Base-by-base conservation (phyloP, 2,797 vertebrate genomes). In the Darevskia mixta region DNA sequence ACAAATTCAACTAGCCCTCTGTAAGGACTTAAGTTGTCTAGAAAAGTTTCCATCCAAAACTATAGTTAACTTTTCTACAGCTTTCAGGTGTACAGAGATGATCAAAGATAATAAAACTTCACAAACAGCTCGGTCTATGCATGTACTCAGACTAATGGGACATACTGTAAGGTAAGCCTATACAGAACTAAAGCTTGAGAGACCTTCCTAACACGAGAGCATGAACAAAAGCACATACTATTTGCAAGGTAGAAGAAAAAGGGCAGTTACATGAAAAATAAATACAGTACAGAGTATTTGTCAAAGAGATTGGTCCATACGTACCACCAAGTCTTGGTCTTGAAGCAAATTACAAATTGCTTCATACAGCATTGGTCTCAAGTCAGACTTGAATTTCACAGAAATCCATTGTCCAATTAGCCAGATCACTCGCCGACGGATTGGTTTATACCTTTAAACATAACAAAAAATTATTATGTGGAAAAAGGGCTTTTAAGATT, bases 401-500 rank as follows among this genome's bases (percentile, higher is more conserved):
- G 99, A 98, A 96, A 99, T 98, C 99, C 99, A 99, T 94, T 99
- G 98, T 93, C 99, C 99, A 90, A 99, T 98, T 89, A 99, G 96
- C 99, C 98, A 99, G 94, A 99, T 99, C 90, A 99, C 98, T 92
- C 98, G 96, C 76, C 98, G 95, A 61, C 98, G 98, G 95, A 99
- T 98, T 91, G 98, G 95, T 90, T 99, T 99, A 95, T 99, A 99
- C 90, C 99, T 99, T 93, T 10, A 95, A 79, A 88, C 88, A 7
- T 0, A 69, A 91, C 76, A 82, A 27, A 78, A 78, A 85, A 88
- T 29, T 45, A 78, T 1, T 29, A 18, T 29, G 41, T 87, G 15
- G 27, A 15, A 43, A 82, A 8, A 79, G 0, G 0, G 67, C 67
- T 90, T 80, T 17, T 2, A 86, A 43, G 83, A 86, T 13, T 83